A percentile compares a stretch with the other conserved stretches of the same genome.
Conservation (phyloP, 2,797 vertebrate species). For the Cichlasoma orientale region DNA sequence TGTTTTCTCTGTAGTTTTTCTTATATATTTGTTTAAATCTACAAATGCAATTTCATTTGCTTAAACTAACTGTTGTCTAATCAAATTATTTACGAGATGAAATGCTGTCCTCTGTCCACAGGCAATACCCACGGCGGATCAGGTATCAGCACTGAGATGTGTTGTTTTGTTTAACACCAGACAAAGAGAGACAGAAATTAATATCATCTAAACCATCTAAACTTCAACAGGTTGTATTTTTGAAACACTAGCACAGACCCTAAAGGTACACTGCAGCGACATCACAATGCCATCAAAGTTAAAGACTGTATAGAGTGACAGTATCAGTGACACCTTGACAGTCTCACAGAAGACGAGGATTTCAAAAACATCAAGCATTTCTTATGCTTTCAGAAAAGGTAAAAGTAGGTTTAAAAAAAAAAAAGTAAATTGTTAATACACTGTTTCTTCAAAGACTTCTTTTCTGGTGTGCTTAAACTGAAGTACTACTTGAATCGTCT, state of each 20-base stretch:
- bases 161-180: background rate
- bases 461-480: background rate
- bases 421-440: background rate
- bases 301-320: background rate
- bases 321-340: background rate
- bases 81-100: background rate
- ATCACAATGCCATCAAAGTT: slow-evolving; percentile 3
- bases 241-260: slow-evolving; percentile 12
- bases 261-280: background rate
- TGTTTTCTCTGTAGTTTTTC: background rate
- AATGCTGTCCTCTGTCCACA: background rate
- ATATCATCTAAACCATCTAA: background rate
- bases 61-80: background rate
- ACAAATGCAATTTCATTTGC: background rate
- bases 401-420: background rate
- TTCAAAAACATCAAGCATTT: background rate
- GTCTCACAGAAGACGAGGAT: background rate
- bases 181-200: slow-evolving; percentile 2
- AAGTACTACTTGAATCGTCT: slow-evolving; percentile 17
- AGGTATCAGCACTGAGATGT: background rate
- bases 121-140: background rate
- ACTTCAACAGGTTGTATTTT: slow-evolving; percentile 2
- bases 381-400: background rate
- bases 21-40: background rate
- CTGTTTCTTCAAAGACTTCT: background rate